Percentiles rank a stretch among this genome's conserved stretches.
phyloP scores from a whole-genome alignment of 37 sponge, comb jelly and placozoan species.

The Theonella swinhoei region DNA sequence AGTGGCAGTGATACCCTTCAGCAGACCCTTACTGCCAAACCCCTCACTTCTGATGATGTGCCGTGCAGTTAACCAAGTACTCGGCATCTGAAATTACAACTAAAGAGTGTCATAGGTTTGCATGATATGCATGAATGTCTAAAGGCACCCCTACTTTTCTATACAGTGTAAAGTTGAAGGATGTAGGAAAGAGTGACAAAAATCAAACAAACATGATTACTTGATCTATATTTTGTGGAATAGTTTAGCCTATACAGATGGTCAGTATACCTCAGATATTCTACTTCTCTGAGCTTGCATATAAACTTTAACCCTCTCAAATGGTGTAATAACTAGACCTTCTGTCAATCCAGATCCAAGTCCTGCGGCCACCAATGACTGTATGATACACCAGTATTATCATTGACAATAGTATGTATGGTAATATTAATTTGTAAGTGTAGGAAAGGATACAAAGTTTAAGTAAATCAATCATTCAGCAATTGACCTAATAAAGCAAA shows the following conservation, averaged over 20 bases:
- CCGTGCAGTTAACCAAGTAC: slow-evolving; percentile 34
- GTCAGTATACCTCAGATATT: slow-evolving; percentile 20
- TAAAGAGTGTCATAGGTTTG: neutral
- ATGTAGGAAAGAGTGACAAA: neutral
- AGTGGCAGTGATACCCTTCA: slow-evolving; percentile 37
- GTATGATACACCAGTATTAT: too few species aligned
- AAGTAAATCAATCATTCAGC: too few species aligned
- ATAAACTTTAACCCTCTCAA: slow-evolving; percentile 49
- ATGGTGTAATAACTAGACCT: slow-evolving; percentile 32
- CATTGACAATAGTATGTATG: too few species aligned
- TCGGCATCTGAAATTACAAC: slow-evolving; percentile 16
- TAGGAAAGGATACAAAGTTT: too few species aligned
- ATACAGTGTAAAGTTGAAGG: neutral
- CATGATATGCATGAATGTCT: neutral
- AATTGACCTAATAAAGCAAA: too few species aligned
- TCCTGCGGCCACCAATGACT: slow-evolving; percentile 39
- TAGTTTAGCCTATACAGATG: neutral
- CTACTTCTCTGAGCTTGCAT: slow-evolving; percentile 30
- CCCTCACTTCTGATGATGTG: slow-evolving; percentile 19
- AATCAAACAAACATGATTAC: neutral
- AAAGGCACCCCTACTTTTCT: slow-evolving; percentile 24
- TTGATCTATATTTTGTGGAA: too few species aligned
- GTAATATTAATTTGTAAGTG: too few species aligned
- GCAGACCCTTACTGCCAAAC: slow-evolving; percentile 32
- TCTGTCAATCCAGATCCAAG: slow-evolving; percentile 42